These are phyloP conservation scores for Chlorops oryzae DNA, from an alignment of 1,140 invertebrate genomes.

Conservation along the genomic window DNA sequence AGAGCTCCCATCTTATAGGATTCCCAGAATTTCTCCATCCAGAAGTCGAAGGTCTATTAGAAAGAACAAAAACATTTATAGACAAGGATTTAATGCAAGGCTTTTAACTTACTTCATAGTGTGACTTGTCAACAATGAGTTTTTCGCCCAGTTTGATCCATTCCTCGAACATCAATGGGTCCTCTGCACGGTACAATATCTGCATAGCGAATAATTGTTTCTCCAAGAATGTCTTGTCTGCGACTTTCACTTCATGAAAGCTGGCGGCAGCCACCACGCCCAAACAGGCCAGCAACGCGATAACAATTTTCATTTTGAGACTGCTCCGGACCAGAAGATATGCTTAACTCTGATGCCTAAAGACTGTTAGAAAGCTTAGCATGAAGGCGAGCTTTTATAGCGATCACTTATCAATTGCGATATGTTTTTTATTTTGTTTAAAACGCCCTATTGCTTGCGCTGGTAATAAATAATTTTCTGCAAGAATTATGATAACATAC, in stretches of 20 bases:
- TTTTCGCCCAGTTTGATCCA: slow-evolving; percentile 25
- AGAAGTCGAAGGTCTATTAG: slow-evolving; percentile 27
- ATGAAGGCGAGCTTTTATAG: too few relatives aligned
- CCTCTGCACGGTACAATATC: slow-evolving; percentile 32
- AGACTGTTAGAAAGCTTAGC: slow-evolving; percentile 44
- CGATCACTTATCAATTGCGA: too few relatives aligned
- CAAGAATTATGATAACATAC: too few relatives aligned
- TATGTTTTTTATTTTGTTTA: too few relatives aligned
- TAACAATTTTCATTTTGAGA: slow-evolving; percentile 36
- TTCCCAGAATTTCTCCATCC: slow-evolving; percentile 38
- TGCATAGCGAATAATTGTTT: slow-evolving; percentile 39
- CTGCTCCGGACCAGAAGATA: slow-evolving; percentile 38
- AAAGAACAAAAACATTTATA: too few relatives aligned
- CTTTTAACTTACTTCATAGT: slow-evolving; percentile 28
- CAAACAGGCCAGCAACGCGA: slow-evolving; percentile 35
- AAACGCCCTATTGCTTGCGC: too few relatives aligned
- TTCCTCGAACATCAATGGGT: slow-evolving; percentile 34
- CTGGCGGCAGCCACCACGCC: slow-evolving; percentile 32
- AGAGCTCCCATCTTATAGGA: slow-evolving; percentile 26
- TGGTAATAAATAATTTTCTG: too few relatives aligned
- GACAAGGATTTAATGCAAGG: too few relatives aligned
- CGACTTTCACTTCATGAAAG: slow-evolving; percentile 30
- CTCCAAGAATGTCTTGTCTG: slow-evolving; percentile 27
- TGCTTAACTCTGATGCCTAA: slow-evolving; percentile 35
- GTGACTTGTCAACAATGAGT: slow-evolving; percentile 16